These are phyloP conservation scores for Drosophila mimetica DNA, from an alignment of 2,888 invertebrate species.

Conservation along the genomic window DNA sequence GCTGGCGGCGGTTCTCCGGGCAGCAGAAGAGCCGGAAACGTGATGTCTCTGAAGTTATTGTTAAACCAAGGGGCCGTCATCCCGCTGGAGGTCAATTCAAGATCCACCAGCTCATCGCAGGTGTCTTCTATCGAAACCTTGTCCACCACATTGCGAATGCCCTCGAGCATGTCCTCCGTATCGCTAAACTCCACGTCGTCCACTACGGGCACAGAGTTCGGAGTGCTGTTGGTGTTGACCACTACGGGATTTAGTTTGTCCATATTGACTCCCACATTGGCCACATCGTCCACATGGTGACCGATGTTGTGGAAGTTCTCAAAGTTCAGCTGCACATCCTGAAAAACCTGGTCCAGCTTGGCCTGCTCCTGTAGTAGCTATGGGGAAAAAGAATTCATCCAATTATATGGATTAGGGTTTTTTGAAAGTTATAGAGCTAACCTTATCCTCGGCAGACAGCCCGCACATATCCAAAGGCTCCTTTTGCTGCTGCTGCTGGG, in stretches of 20 bases:
- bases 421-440: conserved; percentile 7
- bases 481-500: conserved; percentile 50
- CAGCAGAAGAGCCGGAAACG: conserved; percentile 68
- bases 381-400: background rate
- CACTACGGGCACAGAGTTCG: conserved; percentile 48
- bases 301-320: conserved; percentile 74
- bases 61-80: conserved; percentile 79
- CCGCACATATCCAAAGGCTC: conserved; percentile 71
- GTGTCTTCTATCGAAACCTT: conserved; percentile 85
- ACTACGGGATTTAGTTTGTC: conserved; percentile 51
- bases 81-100: conserved; percentile 74
- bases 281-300: conserved; percentile 59
- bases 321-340: conserved; percentile 82
- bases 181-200: conserved; percentile 91
- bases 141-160: conserved; percentile 91
- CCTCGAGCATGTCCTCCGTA: conserved; percentile 94
- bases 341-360: conserved; percentile 77
- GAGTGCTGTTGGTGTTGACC: conserved; percentile 30
- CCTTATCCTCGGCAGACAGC: conserved; percentile 60
- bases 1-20: conserved; percentile 65
- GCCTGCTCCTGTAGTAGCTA: conserved; percentile 69
- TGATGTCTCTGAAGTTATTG: conserved; percentile 73
- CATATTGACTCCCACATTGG: conserved; percentile 65
- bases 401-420: too few relatives aligned
- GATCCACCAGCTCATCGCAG: conserved; percentile 82